Evolutionary conservation across 2,797 vertebrate species (phyloP), one percentile per base, ranked within the genome.

Genomic region (Ctenochaetus hawaiiensis): DNA sequence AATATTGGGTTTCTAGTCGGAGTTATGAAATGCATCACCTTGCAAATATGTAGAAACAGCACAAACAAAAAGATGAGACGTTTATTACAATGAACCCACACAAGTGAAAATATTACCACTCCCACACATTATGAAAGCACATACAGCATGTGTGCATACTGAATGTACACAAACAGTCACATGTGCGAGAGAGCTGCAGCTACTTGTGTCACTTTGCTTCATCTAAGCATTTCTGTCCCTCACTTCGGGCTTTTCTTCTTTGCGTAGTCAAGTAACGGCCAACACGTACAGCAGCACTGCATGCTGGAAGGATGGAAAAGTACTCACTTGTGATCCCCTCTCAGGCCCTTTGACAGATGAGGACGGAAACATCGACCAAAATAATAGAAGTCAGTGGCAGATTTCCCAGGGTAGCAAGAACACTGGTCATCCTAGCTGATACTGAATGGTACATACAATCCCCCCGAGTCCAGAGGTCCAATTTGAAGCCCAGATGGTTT

Each of bases 1-100:
- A 85, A 90, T 91, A 92, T 94, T 93, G 83, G 77, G 82, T 91
- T 92, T 87, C 83, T 57, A 80, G 89, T 83, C 77, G n/a, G 64
- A 79, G 83, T 90, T 90, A 91, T 89, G 84, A 92, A 92, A 92
- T 75, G 75, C 81, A 90, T 91, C 84, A 82, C 77, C 78, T 92
- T 85, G 88, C 86, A 92, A 91, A 92, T 87, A 91, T 86, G 85
- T 89, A 73, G 77, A 88, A 89, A 89, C 67, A 75, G 80, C 78
- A 86, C 84, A 89, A 86, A 92, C 83, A 90, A 90, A 89, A 88
- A 83, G 87, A 91, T 88, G 90, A 89, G 80, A 90, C 74, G 85
- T 88, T 74, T 80, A 89, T 91, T 92, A 88, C 75, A 74, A 80
- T 57, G 65, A 92, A 78, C 89, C 74, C 82, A 90, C 89, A 88